Evolutionary conservation across 2,888 invertebrate species (phyloP), one percentile per base, ranked within the genome.

Genomic region (Mythimna vitellina): DNA sequence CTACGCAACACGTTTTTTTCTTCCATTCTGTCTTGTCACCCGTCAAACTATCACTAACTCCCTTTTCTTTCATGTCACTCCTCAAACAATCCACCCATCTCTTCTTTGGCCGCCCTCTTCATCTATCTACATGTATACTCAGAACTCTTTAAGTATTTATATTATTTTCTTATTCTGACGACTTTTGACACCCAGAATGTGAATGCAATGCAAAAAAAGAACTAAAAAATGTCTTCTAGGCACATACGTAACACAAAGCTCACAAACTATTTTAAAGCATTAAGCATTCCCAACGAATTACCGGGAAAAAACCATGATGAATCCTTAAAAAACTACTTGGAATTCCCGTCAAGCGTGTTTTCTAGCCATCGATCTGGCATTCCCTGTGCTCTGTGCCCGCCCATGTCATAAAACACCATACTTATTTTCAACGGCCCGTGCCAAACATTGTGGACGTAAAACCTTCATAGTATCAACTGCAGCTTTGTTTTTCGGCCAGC

Each of bases 281-380:
- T 4, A 20, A 58, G 6, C 12, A 29, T 4, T 6, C 14, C 12
- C 5, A 20, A n/a, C n/a, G 17, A 58, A 42, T 17, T 4, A 12
- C 38, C 7, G 5, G 14, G 58, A 8, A 32, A 75, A 75, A 78
- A 53, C 54, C 58, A 65, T 66, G 65, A 70, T 32, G 57, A 29
- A 49, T 14, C 12, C 22, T 22, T 25, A 32, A 61, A 68, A 64
- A 73, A 66, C 42, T 17, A 38, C 49, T 62, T 42, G 80, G 72
- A 69, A 74, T 74, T 72, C 57, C 76, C 77, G 29, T 61, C 35
- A 58, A 54, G 46, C 70, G 64, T 79, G 71, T 72, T 71, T 72
- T 65, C 56, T 69, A 67, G 64, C 35, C 69, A 86, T 86, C 81
- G 78, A 86, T 83, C 73, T 53, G 80, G 78, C 53, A 76, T 75